phyloP scores from a whole-genome alignment of 2,113 vertebrate genomes.

The Craseonycteris thonglongyai region DNA sequence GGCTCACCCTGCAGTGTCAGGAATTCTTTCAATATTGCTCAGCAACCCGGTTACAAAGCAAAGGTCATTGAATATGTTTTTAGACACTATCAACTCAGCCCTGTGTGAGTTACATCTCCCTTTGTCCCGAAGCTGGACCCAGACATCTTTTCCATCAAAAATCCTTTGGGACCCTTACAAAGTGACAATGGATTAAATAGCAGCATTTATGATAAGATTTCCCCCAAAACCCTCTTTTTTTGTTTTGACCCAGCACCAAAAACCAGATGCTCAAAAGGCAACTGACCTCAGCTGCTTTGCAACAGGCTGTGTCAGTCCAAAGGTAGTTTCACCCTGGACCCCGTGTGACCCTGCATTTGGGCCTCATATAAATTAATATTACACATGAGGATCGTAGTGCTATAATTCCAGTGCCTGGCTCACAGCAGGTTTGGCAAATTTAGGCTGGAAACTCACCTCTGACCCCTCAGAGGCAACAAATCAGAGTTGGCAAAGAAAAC shows the following conservation, averaged over 20 bases:
- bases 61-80: constrained; percentile 66
- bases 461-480: neutral
- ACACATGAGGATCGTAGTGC: neutral
- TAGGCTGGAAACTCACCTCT: neutral
- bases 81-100: constrained; percentile 71
- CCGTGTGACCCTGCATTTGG: neutral
- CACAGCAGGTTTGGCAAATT: neutral
- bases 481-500: neutral
- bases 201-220: constrained; percentile 71
- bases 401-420: neutral
- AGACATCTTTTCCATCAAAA: constrained; percentile 77
- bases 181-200: constrained; percentile 77
- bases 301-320: neutral
- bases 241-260: neutral
- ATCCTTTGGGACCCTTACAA: constrained; percentile 74
- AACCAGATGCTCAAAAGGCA: constrained; percentile 4
- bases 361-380: neutral
- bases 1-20: constrained; percentile 68
- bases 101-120: constrained; percentile 54
- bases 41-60: constrained; percentile 67
- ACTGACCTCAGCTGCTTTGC: neutral
- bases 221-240: neutral
- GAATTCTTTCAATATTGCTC: constrained; percentile 72
- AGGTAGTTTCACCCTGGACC: neutral
- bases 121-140: constrained; percentile 61